Base-by-base conservation (phyloP, 1,140 invertebrate species). In the Parasteatoda tepidariorum region DNA sequence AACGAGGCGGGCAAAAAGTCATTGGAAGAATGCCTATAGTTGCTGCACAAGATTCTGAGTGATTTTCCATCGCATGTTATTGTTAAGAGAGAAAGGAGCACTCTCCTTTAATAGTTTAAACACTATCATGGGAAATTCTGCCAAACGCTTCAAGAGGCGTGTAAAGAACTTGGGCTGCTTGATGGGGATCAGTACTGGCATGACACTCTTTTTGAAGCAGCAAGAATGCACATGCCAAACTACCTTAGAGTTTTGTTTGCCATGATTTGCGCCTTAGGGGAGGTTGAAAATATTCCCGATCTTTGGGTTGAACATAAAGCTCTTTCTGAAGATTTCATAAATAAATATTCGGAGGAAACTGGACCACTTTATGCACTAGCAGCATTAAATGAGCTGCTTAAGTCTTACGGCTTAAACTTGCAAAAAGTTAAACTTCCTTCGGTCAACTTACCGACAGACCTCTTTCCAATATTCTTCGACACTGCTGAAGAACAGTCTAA, bases 21-120 rank as follows among this genome's bases (percentile, higher is more conserved):
- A 85, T 87, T 68, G 85, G 86, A 15, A 26, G 86, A 57, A 79
- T 87, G 57, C 86, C 83, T n/a, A 82, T 85, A 13, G 22, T 13
- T 57, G 67, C 24, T 55, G 79, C 84, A 0, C 76, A 38, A 33
- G 26, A 88, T 18, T 22, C 13, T 18, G n/a, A n/a, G n/a, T n/a
- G 11, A 88, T 81, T 73, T 82, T 33, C n/a, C 79, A 88, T 26
- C 62, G 87, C 61, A 57, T 87, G 11, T 31, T 87, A 13, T 76
- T 87, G 22, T 28, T 86, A 22, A 59, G 86, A 38, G 48, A 83
- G 24, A 64, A 38, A 31, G 87, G 86, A 26, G 64, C 81, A 3
- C 78, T 57, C 73, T 48, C 33, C 18, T 88, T 83, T 57, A 31
- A 88, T 48, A 75, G 87, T 64, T 38, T 88, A 33, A 71, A 31